Evolutionary conservation across 2,113 vertebrate species (phyloP).

Genomic region (Pongo pygmaeus): DNA sequence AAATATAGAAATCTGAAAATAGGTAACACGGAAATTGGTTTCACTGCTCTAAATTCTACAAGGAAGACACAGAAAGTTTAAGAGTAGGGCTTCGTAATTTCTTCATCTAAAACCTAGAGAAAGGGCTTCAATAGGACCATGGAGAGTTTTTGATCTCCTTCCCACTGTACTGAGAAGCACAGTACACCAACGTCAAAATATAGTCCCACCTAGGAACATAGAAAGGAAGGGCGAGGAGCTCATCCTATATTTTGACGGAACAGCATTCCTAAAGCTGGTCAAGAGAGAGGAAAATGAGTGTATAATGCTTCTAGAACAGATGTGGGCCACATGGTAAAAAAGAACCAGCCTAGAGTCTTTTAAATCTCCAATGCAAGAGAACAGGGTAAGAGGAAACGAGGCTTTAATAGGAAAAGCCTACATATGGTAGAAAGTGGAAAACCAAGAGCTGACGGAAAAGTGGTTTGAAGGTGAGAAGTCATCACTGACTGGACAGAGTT

Average conservation of each 20-base stretch:
- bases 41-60: neutral
- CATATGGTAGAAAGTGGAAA: neutral
- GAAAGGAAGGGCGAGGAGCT: neutral
- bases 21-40: neutral
- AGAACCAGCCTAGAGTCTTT: neutral
- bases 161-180: neutral
- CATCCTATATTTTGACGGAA: neutral
- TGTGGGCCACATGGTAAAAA: neutral
- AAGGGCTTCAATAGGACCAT: neutral
- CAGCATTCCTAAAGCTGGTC: neutral
- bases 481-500: neutral
- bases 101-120: neutral
- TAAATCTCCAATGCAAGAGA: neutral
- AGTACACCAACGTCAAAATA: neutral
- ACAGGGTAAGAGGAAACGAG: neutral
- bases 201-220: neutral
- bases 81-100: neutral
- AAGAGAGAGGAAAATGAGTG: neutral
- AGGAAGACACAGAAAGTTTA: neutral
- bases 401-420: neutral
- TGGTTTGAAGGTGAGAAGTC: neutral
- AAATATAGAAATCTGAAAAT: neutral
- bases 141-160: neutral
- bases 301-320: neutral
- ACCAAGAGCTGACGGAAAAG: rapidly evolving